These are phyloP conservation scores for Plectrocnemia conspersa DNA, from an alignment of 1,140 invertebrate genomes.

Conservation along the genomic window DNA sequence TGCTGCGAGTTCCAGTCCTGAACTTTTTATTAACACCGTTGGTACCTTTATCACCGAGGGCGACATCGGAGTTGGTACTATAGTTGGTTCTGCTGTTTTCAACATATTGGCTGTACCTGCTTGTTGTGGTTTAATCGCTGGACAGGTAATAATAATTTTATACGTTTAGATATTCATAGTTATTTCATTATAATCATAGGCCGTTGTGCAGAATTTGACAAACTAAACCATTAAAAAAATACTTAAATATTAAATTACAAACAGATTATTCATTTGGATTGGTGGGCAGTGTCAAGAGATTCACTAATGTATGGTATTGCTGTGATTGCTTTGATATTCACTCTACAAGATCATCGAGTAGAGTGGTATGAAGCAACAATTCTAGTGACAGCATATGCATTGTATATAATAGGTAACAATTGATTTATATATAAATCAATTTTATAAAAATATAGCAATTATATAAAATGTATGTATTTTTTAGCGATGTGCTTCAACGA, in stretches of 20 bases:
- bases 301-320: slow-evolving; percentile 72
- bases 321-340: slow-evolving; percentile 67
- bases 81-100: slow-evolving; percentile 85
- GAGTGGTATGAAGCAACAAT: slow-evolving; percentile 69
- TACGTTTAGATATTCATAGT: background rate
- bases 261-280: slow-evolving; percentile 69
- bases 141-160: slow-evolving; percentile 56
- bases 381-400: slow-evolving; percentile 61
- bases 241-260: background rate
- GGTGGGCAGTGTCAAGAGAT: slow-evolving; percentile 84
- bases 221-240: background rate
- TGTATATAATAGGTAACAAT: slow-evolving; percentile 55
- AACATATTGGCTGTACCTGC: slow-evolving; percentile 87
- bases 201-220: no score
- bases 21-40: slow-evolving; percentile 84
- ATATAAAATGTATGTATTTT: slow-evolving; percentile 22
- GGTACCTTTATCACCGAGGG: slow-evolving; percentile 79
- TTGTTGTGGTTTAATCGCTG: slow-evolving; percentile 73
- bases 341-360: slow-evolving; percentile 68
- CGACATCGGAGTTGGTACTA: slow-evolving; percentile 77
- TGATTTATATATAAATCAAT: slow-evolving; percentile 7
- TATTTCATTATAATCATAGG: no score
- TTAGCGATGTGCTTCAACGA: slow-evolving; percentile 44
- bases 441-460: slow-evolving; percentile 1
- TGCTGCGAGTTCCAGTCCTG: slow-evolving; percentile 81